Evolutionary conservation across 2,888 invertebrate genomes (phyloP).

Genomic region (Pardosa pseudoannulata): DNA sequence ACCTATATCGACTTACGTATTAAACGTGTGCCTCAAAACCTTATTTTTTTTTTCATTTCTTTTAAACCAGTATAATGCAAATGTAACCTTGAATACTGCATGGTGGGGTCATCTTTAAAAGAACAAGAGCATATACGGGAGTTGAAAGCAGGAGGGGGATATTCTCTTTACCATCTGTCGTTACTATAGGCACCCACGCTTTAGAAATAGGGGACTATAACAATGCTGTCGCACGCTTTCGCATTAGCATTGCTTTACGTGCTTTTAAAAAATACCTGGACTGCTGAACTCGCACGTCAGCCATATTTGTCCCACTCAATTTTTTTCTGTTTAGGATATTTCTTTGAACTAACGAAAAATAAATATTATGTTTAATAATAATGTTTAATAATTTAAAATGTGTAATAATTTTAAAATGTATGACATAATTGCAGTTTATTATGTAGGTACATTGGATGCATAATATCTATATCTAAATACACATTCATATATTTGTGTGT

Average conservation of each 20-base stretch:
- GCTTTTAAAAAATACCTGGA: neutral
- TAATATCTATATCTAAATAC: no score
- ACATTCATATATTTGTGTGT: no score
- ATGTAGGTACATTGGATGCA: no score
- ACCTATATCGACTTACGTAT: no score
- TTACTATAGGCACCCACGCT: slow-evolving; percentile 50
- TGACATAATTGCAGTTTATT: no score
- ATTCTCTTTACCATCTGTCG: slow-evolving; percentile 42
- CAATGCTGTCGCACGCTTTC: slow-evolving; percentile 33
- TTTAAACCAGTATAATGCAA: neutral
- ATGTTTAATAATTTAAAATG: no score
- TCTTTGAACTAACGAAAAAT: no score
- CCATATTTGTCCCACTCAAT: neutral
- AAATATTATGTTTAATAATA: no score
- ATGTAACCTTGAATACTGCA: slow-evolving; percentile 39
- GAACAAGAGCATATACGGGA: neutral
- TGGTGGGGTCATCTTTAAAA: slow-evolving; percentile 32
- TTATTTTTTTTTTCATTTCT: no score
- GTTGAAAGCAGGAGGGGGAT: neutral
- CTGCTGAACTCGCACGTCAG: neutral
- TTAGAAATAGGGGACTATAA: slow-evolving; percentile 31
- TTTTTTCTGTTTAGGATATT: no score
- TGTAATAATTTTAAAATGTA: no score
- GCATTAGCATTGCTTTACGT: slow-evolving; percentile 26
- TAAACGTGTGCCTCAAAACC: no score